Conservation (phyloP, 1,140 invertebrate species). For the Ericerus pela region DNA sequence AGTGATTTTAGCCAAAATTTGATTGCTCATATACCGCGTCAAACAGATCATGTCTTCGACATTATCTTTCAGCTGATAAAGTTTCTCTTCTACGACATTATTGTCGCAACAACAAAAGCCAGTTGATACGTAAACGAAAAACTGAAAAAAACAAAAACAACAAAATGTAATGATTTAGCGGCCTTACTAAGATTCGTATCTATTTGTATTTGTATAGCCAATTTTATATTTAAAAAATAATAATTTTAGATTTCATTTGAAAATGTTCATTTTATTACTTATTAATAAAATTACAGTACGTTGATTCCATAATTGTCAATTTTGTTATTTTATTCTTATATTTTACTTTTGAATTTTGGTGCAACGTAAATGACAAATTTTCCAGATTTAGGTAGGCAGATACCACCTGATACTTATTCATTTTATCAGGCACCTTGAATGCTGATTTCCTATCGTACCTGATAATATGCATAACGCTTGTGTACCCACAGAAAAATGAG, state of each 20-base stretch:
- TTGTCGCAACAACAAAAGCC: conserved; percentile 58
- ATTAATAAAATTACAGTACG: not conserved
- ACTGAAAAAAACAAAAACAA: conserved; percentile 19
- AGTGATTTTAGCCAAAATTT: conserved; percentile 47
- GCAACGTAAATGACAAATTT: too few species aligned
- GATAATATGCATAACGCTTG: too few species aligned
- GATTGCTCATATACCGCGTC: conserved; percentile 50
- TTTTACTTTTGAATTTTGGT: too few species aligned
- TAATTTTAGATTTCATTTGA: not conserved
- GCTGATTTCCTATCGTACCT: too few species aligned
- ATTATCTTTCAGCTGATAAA: conserved; percentile 45
- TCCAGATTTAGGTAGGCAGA: too few species aligned
- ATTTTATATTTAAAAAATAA: not conserved
- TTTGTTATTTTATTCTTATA: too few species aligned
- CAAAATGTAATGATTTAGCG: not conserved
- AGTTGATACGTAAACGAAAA: conserved; percentile 51
- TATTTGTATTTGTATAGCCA: not conserved
- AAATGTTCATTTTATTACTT: not conserved
- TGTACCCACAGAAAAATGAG: too few species aligned
- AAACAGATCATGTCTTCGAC: conserved; percentile 51
- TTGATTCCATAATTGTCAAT: too few species aligned
- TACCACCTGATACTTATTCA: too few species aligned
- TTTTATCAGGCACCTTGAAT: too few species aligned
- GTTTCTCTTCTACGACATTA: conserved; percentile 46
- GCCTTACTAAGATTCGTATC: not conserved